phyloP scores from a whole-genome alignment of 2,888 invertebrate genomes.

The Synergus japonicus region DNA sequence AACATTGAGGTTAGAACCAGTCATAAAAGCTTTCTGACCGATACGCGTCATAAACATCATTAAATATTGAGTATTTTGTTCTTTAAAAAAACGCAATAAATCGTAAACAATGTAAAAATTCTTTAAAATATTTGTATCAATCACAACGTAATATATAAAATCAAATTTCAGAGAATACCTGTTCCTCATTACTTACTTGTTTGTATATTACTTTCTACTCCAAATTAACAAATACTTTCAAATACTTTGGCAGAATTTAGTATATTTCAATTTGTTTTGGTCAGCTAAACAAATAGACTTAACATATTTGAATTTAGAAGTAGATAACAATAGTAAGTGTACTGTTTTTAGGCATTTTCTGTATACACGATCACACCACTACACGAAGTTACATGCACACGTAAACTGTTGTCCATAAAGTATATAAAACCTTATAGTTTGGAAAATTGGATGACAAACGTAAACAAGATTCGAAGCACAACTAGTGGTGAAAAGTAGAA shows the following conservation, averaged over 20 bases:
- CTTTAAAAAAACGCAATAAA: not conserved
- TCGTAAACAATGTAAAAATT: not conserved
- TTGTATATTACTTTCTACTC: not conserved
- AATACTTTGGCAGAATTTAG: not conserved
- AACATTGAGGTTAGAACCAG: constrained; percentile 18
- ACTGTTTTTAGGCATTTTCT: too few species aligned
- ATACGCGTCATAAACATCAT: not conserved
- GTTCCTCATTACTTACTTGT: not conserved
- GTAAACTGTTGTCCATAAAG: too few species aligned
- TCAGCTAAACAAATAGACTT: not conserved
- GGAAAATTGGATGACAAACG: too few species aligned
- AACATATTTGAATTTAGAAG: too few species aligned
- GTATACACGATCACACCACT: too few species aligned
- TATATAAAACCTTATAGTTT: too few species aligned
- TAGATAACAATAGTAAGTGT: too few species aligned
- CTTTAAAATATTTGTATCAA: not conserved
- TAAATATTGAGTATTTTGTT: not conserved
- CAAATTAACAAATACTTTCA: not conserved
- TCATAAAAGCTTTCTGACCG: not conserved
- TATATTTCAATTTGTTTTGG: not conserved
- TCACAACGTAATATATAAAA: not conserved
- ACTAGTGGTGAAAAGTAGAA: too few species aligned
- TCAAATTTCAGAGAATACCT: not conserved
- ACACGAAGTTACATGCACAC: too few species aligned
- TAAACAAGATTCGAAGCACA: too few species aligned